Conservation (phyloP, 1,140 invertebrate genomes). For the Aphelinus atriplicis region DNA sequence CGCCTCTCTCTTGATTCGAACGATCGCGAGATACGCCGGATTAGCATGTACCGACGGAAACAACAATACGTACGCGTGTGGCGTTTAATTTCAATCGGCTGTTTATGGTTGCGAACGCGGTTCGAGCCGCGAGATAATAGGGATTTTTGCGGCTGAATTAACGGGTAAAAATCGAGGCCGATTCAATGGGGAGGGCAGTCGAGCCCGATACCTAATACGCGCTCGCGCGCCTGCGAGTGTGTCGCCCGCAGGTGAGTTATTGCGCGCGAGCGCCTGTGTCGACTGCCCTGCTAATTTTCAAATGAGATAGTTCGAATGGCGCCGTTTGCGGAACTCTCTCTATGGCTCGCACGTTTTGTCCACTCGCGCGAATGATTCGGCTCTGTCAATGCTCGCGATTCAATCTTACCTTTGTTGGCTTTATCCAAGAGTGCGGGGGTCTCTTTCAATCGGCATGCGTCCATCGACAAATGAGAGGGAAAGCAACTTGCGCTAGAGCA, state of each 20-base stretch:
- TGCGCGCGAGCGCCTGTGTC: conserved; percentile 48
- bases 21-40: too few relatives aligned
- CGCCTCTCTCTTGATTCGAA: too few relatives aligned
- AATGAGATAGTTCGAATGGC: conserved; percentile 44
- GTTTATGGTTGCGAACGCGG: conserved; percentile 1
- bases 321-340: not conserved
- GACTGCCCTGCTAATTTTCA: conserved; percentile 43
- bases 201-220: conserved; percentile 34
- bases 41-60: too few relatives aligned
- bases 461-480: too few relatives aligned
- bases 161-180: not conserved
- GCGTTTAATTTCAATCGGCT: conserved; percentile 14
- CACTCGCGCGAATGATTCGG: too few relatives aligned
- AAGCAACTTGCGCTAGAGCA: too few relatives aligned
- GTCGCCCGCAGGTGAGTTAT: conserved; percentile 52
- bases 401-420: too few relatives aligned
- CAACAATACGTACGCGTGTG: too few relatives aligned
- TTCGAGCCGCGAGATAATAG: not conserved
- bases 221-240: conserved; percentile 36
- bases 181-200: conserved; percentile 5
- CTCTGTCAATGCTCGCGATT: too few relatives aligned
- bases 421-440: too few relatives aligned
- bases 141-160: not conserved
- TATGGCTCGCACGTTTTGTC: too few relatives aligned
- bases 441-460: too few relatives aligned